Evolutionary conservation across 2,113 vertebrate species (phyloP), one percentile per base, ranked within the genome.

Genomic region (Petrocephalus zakoni): DNA sequence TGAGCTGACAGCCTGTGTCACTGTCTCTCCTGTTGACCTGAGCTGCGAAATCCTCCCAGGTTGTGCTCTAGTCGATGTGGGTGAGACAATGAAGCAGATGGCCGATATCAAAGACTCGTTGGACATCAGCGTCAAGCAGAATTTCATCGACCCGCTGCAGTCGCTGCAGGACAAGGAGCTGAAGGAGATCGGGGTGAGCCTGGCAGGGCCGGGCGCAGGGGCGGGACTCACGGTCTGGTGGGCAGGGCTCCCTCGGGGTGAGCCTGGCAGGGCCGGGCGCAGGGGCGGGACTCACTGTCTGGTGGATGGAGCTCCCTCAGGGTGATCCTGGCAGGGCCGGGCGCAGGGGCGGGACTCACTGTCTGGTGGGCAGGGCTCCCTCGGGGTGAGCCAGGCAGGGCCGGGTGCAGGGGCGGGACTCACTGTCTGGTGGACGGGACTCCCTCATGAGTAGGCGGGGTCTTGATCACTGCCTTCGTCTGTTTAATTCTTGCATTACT

Each of bases 91-190:
- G 95, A 98, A 97, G 90, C 96, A 97, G 87, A 96, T 99, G 92
- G 95, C 96, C 0, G 96, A 97, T 89, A 96, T 97, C 90, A 96
- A 97, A 87, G 96, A 98, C 52, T 94, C 93, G 0, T 95, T 98
- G 55, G 97, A 98, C 91, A 96, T 96, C 89, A 95, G 92, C 0
- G 96, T 98, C 61, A 97, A 97, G 90, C 96, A 95, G 88, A 96
- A 95, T 88, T 98, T 99, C 91, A 96, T 98, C 51, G 96, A 97
- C 88, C 97, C 98, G 15, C 93, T 99, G 89, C 97, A 97, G 92
- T 93, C 95, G 34, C 88, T 99, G 29, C 97, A 97, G 22, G 95
- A 97, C 87, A 97, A 96, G 87, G 97, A 99, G 88, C 93, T 99
- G 88, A 98, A 95, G 93, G 97, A 98, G 93, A 98, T 98, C 90